phyloP scores from a whole-genome alignment of 1,140 invertebrate species.

The Vollenhovia emeryi region DNA sequence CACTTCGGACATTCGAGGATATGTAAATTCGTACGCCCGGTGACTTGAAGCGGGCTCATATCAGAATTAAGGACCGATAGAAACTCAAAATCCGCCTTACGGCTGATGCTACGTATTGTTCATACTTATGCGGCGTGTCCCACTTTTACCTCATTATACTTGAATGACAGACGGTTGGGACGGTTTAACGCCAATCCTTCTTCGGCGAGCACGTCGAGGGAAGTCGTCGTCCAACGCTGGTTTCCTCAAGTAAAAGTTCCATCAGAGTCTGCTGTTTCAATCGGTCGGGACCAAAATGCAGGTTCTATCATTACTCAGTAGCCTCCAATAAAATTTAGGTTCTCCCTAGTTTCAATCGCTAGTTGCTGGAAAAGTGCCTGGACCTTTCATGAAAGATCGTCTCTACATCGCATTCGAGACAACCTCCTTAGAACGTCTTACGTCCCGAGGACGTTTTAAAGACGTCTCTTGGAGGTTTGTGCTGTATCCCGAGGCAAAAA shows the following conservation, averaged over 20 bases:
- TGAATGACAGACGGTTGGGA: conserved; percentile 23
- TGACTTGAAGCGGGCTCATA: not conserved
- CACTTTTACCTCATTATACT: conserved; percentile 48
- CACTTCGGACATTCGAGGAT: too few species aligned
- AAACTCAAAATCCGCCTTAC: conserved; percentile 10
- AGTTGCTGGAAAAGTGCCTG: not conserved
- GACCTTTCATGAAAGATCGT: too few species aligned
- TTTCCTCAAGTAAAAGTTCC: not conserved
- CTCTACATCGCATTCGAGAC: too few species aligned
- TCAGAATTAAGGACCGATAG: not conserved
- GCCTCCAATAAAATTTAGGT: not conserved
- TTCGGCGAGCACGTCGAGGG: not conserved
- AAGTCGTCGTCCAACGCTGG: not conserved
- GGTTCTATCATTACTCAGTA: not conserved
- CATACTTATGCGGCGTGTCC: conserved; percentile 32
- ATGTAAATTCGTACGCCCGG: not conserved
- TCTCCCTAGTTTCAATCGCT: not conserved
- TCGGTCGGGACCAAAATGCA: not conserved
- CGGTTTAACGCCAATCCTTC: not conserved
- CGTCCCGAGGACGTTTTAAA: too few species aligned
- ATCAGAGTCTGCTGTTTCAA: not conserved
- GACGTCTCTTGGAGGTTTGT: too few species aligned
- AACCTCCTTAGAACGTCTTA: too few species aligned
- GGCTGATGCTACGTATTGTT: conserved; percentile 32
- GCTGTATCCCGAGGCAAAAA: too few species aligned